Evolutionary conservation across 2,113 vertebrate genomes (phyloP).

Genomic region (Pao palembangensis): DNA sequence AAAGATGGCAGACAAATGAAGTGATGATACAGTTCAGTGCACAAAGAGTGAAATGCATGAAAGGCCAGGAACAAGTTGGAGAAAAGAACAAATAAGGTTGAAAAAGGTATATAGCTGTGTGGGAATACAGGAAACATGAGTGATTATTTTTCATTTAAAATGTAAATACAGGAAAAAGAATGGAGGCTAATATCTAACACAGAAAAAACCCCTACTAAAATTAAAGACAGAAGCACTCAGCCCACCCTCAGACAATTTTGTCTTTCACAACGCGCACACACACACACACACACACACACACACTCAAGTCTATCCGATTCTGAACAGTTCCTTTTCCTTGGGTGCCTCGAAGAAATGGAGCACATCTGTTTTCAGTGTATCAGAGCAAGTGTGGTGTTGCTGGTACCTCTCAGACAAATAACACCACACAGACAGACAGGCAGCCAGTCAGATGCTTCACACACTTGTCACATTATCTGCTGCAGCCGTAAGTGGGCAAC

Average conservation of each 20-base stretch:
- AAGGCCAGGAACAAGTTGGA: slow-evolving; percentile 13
- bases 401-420: slow-evolving; percentile 52
- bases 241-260: background rate
- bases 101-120: background rate
- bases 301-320: slow-evolving; percentile 21
- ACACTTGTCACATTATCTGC: slow-evolving; percentile 8
- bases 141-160: slow-evolving; percentile 2
- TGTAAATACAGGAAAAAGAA: slow-evolving; percentile 11
- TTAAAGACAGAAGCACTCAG: slow-evolving; percentile 40
- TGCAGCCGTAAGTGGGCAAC: background rate
- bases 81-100: background rate
- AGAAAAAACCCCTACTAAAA: slow-evolving; percentile 9
- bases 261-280: slow-evolving; percentile 16
- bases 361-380: slow-evolving; percentile 74
- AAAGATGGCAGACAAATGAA: slow-evolving; percentile 21
- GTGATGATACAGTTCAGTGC: slow-evolving; percentile 12
- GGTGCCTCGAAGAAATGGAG: slow-evolving; percentile 54
- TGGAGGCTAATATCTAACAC: slow-evolving; percentile 23
- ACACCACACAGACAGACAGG: slow-evolving; percentile 45
- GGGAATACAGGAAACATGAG: background rate
- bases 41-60: slow-evolving; percentile 25
- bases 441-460: slow-evolving; percentile 32
- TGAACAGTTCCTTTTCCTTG: slow-evolving; percentile 38
- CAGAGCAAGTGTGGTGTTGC: slow-evolving; percentile 62
- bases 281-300: background rate